Conservation (phyloP, 2,113 vertebrate genomes). For the Aleadryas rufinucha region DNA sequence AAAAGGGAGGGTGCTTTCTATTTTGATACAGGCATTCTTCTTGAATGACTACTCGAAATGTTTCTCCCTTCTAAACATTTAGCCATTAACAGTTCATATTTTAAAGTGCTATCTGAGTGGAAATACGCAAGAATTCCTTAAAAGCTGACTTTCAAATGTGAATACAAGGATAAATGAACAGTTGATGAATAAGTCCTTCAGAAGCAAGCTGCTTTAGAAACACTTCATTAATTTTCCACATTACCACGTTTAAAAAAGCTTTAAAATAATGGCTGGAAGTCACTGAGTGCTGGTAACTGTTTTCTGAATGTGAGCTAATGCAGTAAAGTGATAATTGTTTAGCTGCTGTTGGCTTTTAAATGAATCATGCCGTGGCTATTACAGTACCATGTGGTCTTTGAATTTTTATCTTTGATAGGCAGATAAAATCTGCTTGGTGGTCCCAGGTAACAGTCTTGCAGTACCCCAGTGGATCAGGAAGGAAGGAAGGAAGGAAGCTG, state of each 20-base stretch:
- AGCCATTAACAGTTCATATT: constrained; percentile 8
- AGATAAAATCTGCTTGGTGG: neutral
- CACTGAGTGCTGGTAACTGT: constrained; percentile 51
- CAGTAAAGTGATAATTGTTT: constrained; percentile 49
- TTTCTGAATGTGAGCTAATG: constrained; percentile 47
- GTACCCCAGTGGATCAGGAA: rapidly evolving
- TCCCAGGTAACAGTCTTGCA: neutral
- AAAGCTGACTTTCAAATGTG: constrained; percentile 54
- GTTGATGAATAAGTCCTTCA: constrained; percentile 64
- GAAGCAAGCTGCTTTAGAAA: constrained; percentile 45
- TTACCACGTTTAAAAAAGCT: constrained; percentile 63
- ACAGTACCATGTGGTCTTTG: neutral
- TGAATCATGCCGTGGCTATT: neutral
- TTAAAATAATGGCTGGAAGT: constrained; percentile 63
- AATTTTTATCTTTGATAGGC: neutral
- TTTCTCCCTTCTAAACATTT: neutral
- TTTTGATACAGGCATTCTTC: neutral
- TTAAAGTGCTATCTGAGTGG: constrained; percentile 37
- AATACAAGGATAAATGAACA: constrained; percentile 52
- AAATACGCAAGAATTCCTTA: constrained; percentile 4
- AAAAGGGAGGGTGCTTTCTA: neutral
- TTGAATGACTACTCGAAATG: neutral
- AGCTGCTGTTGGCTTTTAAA: constrained; percentile 48
- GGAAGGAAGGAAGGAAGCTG: neutral
- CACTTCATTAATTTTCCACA: constrained; percentile 54